Base-by-base conservation (phyloP, 1,140 invertebrate genomes). In the Campoletis sonorensis region DNA sequence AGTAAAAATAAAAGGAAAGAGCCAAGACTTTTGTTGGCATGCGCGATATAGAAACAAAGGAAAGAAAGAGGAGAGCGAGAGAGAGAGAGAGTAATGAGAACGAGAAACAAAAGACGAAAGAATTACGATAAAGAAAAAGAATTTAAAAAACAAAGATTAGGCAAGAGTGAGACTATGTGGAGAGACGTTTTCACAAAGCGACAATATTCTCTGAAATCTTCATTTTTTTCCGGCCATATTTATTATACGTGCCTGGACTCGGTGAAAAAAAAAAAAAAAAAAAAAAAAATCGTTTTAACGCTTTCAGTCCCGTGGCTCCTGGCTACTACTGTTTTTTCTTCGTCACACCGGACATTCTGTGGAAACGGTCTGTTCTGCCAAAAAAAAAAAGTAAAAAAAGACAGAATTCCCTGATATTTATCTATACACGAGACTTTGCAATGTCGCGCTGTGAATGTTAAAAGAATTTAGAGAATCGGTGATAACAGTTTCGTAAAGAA, bases 181-280 rank as follows among this genome's bases (percentile, higher is more conserved):
- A 58, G 23, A 75, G 83, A 84, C 86, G 86, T 90, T 91, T 91
- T 90, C 88, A 92, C 86, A 87, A 89, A 87, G 86, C 85, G 91
- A 92, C 90, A 92, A 92, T 91, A 92, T 91, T 91, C 90, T 90
- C 89, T 88, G 86, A 91, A 85, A 84, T 88, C 87, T 90, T 87
- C 88, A 86, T 90, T 90, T 89, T 84, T 79, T 64, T 45, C 40
- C 40, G 70, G 79, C 37, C 67, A 45, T 23, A 79, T 51, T 30
- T 67, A 26, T 33, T 67, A 40, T 64, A 40, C 75, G 23, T 77
- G 75, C 75, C 75, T 77, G 75, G 54, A 64, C 21, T 64, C 13
- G 33, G n/a, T 64, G 27, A 64, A 61, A 61, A 11, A n/a, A 45
- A 72, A 40, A 45, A 72, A 40, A 67, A 75, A 75, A n/a, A 78